Base-by-base conservation (phyloP, 1,140 invertebrate genomes). In the Nephotettix cincticeps region DNA sequence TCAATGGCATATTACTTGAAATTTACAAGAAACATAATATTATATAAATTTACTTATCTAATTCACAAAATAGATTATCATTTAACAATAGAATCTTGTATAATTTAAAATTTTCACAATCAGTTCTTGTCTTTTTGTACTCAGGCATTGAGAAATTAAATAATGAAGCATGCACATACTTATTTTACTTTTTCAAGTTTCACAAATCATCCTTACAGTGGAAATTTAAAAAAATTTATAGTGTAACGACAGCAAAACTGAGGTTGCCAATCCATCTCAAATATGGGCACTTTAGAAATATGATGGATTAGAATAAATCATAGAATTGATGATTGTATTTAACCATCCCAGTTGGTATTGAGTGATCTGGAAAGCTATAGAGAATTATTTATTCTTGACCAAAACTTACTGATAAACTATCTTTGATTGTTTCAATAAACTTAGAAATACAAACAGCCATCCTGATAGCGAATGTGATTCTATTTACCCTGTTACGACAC, bases 21-120 rank as follows among this genome's bases (percentile, higher is more conserved):
- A 51, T 51, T 51, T 51, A 51, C 47, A 51, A 21, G 4, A 51
- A 51, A 21, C 47, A 51, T 51, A 51, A n/a, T n/a, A 19, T 51
- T 51, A 51, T 51, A 51, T 21, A 51, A 51, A 51, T 51, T 51
- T 51, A 9, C 47, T 51, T 51, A 19, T 19, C 47, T 51, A 51
- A 51, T n/a, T 51, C 21, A 51, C 47, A 51, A 51, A 51, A 51
- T 51, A 51, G 47, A 51, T 51, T 21, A 51, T 40, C 17, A 6
- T 51, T 51, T 51, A 19, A 51, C 47, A 51, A 11, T 51, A 51
- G n/a, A 51, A 51, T 21, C 21, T 21, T 51, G 47, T 51, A 51
- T 11, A 19, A 11, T 51, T 51, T 11, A 51, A 17, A 4, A 11
- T 51, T 51, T 51, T 17, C 21, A 4, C 14, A n/a, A 19, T 51